Percentiles rank a stretch among this genome's conserved stretches.
phyloP scores from a whole-genome alignment of 2,797 vertebrate genomes.

The Rhinella marina region DNA sequence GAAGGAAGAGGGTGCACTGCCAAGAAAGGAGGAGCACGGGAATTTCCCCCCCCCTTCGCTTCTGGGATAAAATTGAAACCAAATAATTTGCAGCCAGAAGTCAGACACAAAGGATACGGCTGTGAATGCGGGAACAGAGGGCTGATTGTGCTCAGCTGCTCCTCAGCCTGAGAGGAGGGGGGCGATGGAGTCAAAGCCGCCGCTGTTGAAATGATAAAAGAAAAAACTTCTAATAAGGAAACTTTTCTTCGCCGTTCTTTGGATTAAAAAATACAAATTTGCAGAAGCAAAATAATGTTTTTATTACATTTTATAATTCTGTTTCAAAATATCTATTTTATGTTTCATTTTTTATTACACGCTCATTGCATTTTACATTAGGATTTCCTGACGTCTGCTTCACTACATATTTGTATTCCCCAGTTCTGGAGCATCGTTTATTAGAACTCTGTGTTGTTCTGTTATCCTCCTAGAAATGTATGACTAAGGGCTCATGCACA shows the following conservation, averaged over 20 bases:
- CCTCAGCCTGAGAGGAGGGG: slow-evolving; percentile 10
- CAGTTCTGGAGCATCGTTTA: too few relatives aligned
- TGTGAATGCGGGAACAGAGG: slow-evolving; percentile 55
- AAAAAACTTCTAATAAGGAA: background rate
- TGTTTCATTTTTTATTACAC: background rate
- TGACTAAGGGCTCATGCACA: too few relatives aligned
- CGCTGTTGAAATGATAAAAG: slow-evolving; percentile 13
- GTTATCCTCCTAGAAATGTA: too few relatives aligned
- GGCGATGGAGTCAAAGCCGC: slow-evolving; percentile 6
- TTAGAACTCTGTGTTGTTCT: too few relatives aligned
- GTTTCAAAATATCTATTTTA: background rate
- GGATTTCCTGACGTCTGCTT: too few relatives aligned
- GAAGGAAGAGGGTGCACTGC: slow-evolving; percentile 67
- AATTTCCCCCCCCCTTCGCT: slow-evolving; percentile 52
- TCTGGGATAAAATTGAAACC: slow-evolving; percentile 58
- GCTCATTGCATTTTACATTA: background rate
- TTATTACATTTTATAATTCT: too few relatives aligned
- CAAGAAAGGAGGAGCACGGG: slow-evolving; percentile 63
- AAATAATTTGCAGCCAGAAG: slow-evolving; percentile 61
- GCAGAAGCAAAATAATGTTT: background rate
- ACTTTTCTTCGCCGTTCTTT: background rate
- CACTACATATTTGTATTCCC: too few relatives aligned
- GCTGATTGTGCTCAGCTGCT: slow-evolving; percentile 50
- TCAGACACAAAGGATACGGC: slow-evolving; percentile 57
- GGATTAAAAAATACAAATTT: too few relatives aligned